Base-by-base conservation (phyloP, 53 echinoderm and acorn worm genomes). In the Paracentrotus lividus region DNA sequence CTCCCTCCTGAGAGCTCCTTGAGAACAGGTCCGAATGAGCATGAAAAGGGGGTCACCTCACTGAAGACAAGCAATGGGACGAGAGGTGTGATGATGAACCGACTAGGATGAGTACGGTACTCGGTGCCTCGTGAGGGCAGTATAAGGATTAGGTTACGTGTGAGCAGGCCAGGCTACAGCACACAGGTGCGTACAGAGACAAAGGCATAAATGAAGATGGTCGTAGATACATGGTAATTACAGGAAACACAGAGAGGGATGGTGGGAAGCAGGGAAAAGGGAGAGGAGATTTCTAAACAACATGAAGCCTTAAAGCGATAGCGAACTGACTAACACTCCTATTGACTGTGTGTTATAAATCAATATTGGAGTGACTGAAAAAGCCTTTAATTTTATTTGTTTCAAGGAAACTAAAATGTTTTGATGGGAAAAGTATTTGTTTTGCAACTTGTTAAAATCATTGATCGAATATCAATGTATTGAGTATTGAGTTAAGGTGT, bases 41-140 rank as follows among this genome's bases (percentile, higher is more conserved):
- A 47, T 81, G 81, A 24, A 81, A 81, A 81, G 12, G 44, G 81
- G 81, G 81, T 8, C 5, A 38, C 20, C 72, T 72, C 72, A 38
- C 21, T 36, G 15, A 40, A 36, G 72, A 16, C 72, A 72, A 72
- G 72, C 72, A 40, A 72, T 36, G 40, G 72, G 38, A 47, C 1
- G 81, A 18, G 81, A 81, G 81, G 81, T 47, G 47, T 81, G 81
- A 81, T 81, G 81, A 86, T 55, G 86, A 55, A 86, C 86, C 15
- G 56, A 33, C 86, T 86, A 53, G 54, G 56, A 38, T 86, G 86
- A 86, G 54, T n/a, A 56, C 86, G 33, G 54, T n/a, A 56, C 86
- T 55, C 86, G 86, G 45, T 86, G 56, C 86, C 86, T 38, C 86
- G 56, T 56, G 86, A 86, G 86, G 86, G 86, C 86, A 86, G 86